Base-by-base conservation (phyloP, 2,113 vertebrate genomes). In the Indicator maculatus region DNA sequence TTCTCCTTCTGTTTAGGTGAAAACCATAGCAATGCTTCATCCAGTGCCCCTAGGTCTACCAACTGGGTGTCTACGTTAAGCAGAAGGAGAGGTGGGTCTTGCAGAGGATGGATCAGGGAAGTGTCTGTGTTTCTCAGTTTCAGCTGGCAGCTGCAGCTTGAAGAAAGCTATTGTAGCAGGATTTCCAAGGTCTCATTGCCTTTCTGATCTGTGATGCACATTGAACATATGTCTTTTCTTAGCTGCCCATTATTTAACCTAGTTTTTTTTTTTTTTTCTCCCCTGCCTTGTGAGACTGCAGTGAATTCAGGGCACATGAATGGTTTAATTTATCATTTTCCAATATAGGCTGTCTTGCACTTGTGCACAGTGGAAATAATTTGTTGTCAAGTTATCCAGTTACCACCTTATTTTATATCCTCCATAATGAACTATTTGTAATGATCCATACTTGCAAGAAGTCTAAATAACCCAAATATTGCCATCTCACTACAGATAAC, bases 201-300 rank as follows among this genome's bases (percentile, higher is more conserved):
- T 89, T 89, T 85, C 81, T 91, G 94, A 91, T 95, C 78, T 79
- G 80, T 59, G 70, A 86, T 79, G 90, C 80, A 60, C 41, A 63
- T 31, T 86, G 90, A 95, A 91, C 93, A 95, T 95, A 95, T 84
- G 93, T 95, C 85, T 95, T 86, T 95, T 83, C 84, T 95, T 95
- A 95, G 88, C 52, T 96, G 86, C 90, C 90, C 86, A 76, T 95
- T 90, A 90, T 92, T 95, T 95, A 95, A 86, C 80, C 58, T 94
- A 94, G 65, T 90, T 83, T 85, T n/a, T 18, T 3, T 2, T 12
- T 21, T 19, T 19, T 1, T 3, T 14, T 14, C 3, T 3, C 36
- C 17, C 28, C 19, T 6, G 19, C 45, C 45, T 33, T 47, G 44
- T 86, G 85, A 90, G 56, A 88, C 65, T 88, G 82, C 39, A 61